A percentile compares a stretch with the other conserved stretches of the same genome.
phyloP scores from a whole-genome alignment of 2,888 invertebrate genomes.

The Toxonevra muliebris region DNA sequence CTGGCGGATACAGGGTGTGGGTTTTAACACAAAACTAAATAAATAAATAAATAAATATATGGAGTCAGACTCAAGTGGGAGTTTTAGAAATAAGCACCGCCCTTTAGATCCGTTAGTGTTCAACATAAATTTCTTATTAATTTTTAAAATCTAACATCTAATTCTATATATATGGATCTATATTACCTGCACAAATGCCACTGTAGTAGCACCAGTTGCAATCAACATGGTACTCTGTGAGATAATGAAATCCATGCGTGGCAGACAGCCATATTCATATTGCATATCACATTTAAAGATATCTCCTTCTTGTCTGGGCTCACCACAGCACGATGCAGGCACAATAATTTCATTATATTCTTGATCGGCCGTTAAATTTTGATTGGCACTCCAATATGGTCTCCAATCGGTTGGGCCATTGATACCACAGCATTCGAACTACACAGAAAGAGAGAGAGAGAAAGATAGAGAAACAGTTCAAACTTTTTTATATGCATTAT shows the following conservation, averaged over 20 bases:
- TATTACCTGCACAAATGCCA: constrained; percentile 81
- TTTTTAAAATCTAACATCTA: background rate
- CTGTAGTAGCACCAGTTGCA: constrained; percentile 80
- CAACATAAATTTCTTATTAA: background rate
- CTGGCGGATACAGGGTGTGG: no score
- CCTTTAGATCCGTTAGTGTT: no score
- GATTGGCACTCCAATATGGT: constrained; percentile 47
- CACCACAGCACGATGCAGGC: constrained; percentile 72
- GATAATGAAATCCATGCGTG: constrained; percentile 71
- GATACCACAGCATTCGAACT: constrained; percentile 78
- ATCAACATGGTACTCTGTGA: constrained; percentile 76
- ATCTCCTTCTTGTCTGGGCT: constrained; percentile 39
- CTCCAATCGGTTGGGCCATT: constrained; percentile 72
- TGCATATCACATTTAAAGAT: constrained; percentile 51
- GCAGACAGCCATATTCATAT: constrained; percentile 69
- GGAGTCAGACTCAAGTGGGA: no score
- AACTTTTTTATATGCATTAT: background rate
- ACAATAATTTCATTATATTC: constrained; percentile 58
- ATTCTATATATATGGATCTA: background rate
- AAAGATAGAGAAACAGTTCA: constrained; percentile 40
- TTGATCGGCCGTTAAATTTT: constrained; percentile 36
- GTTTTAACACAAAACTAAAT: no score
- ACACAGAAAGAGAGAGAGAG: constrained; percentile 29
- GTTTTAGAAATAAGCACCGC: no score
- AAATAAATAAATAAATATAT: no score